Evolutionary conservation across 1,140 invertebrate species (phyloP), one percentile per base, ranked within the genome.

Genomic region (Brachionus plicatilis): DNA sequence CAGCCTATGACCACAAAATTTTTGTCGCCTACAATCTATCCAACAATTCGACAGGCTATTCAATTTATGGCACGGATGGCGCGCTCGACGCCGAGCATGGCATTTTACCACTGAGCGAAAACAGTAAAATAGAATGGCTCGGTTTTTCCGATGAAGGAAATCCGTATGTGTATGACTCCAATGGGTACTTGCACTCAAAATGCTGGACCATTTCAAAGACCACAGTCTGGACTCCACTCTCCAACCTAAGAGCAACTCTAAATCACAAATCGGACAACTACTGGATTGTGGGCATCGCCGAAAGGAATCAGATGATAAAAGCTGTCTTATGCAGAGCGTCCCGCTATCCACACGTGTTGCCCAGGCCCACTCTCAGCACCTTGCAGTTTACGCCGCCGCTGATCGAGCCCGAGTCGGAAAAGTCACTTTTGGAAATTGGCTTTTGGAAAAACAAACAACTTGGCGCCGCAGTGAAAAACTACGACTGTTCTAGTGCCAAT

Each of bases 321-420:
- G 94, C 93, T 47, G 93, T 98, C 66, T 90, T 94, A 9, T 98
- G 96, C 86, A 95, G 95, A 88, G 96, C 95, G 20, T 91, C 93
- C 24, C 91, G 92, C 45, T 97, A 95, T 90, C 96, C 96, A 5
- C 91, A 92, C 11, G 95, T 95, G 0, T 92, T 93, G 66, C 96
- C 96, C 1, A 92, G 93, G 82, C 96, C 96, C 3, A 93, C 93
- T 84, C 90, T 95, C 0, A 91, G 92, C 33, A 93, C 95, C 87
- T 85, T 91, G 27, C 88, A 87, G 4, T 91, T 90, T 85, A 89
- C 93, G 90, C 88, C 95, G 45, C 94, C 95, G 2, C 88, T 97
- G 6, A 95, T 95, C 88, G 95, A 96, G 88, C 87, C 92, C 83
- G 92, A 92, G 72, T 92, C 92, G 4, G 95, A 96, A 87, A 97